These are phyloP conservation scores for Microctenopoma lineatum DNA, from an alignment of 2,797 vertebrate species.

Conservation along the genomic window DNA sequence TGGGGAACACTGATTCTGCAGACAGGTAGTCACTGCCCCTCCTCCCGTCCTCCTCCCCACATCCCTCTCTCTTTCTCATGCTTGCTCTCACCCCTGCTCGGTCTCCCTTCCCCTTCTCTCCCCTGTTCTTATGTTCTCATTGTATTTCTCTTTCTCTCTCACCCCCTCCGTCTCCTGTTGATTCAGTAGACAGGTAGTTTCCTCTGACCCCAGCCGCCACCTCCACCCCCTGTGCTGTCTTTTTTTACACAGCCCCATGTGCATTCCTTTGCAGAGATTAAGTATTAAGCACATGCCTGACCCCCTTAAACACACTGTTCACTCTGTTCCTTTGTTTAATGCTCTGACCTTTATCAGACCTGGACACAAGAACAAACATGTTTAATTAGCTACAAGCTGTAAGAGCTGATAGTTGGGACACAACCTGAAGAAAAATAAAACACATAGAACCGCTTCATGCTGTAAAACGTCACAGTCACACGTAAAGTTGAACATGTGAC, in stretches of 20 bases:
- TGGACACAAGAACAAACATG: conserved; percentile 32
- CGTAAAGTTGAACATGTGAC: too few species aligned
- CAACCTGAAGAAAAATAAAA: too few species aligned
- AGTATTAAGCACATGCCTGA: conserved; percentile 75
- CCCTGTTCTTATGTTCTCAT: conserved; percentile 44
- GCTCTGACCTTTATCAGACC: conserved; percentile 52
- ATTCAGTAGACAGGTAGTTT: conserved; percentile 64
- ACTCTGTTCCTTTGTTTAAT: conserved; percentile 58
- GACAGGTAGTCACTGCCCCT: conserved; percentile 62
- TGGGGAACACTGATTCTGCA: conserved; percentile 87
- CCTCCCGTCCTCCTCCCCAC: conserved; percentile 18
- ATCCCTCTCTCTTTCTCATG: conserved; percentile 39
- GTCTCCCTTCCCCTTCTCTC: conserved; percentile 19
- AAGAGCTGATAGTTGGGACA: too few species aligned
- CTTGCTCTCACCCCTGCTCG: conserved; percentile 37
- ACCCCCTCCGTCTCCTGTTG: conserved; percentile 55
- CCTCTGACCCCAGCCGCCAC: conserved; percentile 59
- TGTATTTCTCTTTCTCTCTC: conserved; percentile 51
- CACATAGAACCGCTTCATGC: too few species aligned
- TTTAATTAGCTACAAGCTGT: neutral
- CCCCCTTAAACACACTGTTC: conserved; percentile 50
- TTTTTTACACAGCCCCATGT: conserved; percentile 56
- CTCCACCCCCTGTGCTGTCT: conserved; percentile 42
- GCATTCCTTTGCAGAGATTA: conserved; percentile 82
- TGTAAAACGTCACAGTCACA: too few species aligned